Base-by-base conservation (phyloP, 2,113 vertebrate genomes). In the Crotalus viridis region DNA sequence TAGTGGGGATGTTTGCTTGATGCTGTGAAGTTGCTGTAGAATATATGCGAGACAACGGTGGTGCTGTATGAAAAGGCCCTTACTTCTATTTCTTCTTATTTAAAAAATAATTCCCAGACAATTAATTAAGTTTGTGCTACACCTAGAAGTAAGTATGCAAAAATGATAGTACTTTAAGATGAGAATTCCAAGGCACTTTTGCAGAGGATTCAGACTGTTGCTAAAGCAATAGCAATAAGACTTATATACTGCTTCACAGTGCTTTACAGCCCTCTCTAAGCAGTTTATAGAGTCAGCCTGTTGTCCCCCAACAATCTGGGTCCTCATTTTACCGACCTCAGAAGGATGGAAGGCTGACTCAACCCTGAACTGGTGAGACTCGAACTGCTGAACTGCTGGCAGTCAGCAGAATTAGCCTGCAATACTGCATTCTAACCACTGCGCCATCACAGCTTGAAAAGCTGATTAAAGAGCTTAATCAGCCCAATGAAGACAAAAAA, bases 111-210 rank as follows among this genome's bases (percentile, higher is more conserved):
- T 74, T 74, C 15, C 26, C 48, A 10, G 26, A 51, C 48, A 51
- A 48, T 61, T 52, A 51, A 48, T 61, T 52, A 33, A 26, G 74
- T 64, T 28, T 87, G 74, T 81, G 55, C 59, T 69, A 46, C 9
- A 48, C 19, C 33, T 24, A 57, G 51, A 61, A 89, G 15, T 59
- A 61, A 89, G 15, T 59, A 89, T 26, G 51, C 7, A 89, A 64
- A 89, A 56, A 57, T 55, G 56, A 26, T 9, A 85, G 55, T 24
- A 64, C 21, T 48, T 54, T 90, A 94, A 90, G 8, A 91, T 86
- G 90, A 92, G 46, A 90, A 81, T 33, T 94, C 88, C 48, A 51
- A 43, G 22, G 92, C 93, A 89, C 24, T 95, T 94, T 94, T 46
- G 91, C 90, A 94, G 94, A 95, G 94, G 92, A 87, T 86, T 57